Evolutionary conservation across 2,113 vertebrate species (phyloP), one percentile per base, ranked within the genome.

Genomic region (Taxidea taxus): DNA sequence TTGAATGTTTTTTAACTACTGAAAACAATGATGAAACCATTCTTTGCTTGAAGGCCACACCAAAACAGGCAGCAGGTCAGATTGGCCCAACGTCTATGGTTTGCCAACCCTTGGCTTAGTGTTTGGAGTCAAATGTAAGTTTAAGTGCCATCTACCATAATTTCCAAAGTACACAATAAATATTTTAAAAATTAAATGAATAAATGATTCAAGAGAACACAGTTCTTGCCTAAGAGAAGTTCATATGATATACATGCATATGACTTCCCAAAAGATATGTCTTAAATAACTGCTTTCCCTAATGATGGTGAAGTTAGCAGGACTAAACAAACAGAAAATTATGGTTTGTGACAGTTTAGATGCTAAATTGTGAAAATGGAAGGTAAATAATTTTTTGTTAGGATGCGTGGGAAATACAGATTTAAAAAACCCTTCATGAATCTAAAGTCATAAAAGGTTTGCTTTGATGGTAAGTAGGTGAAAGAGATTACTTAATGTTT

Each of bases 401-500:
- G 14, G n/a, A 58, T 94, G 37, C 82, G 70, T 85, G 70, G 47
- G 51, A 91, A 95, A 90, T 75, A 92, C 27, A 75, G 37, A 88
- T 87, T 82, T 86, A 9, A 56, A 94, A 87, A 97, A 34, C 12
- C 62, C 66, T 25, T 87, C 49, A 51, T 83, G 74, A 96, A 86
- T 94, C 83, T 92, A 49, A 82, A 97, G 78, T 78, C 82, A 70
- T 92, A 91, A 97, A 96, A 90, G 42, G 12, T 86, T 93, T 97
- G 77, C 80, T 96, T 96, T 83, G 80, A 86, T 58, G 89, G 78
- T 94, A 94, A 95, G 68, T 75, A 96, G 94, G 93, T 92, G 54
- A 62, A 91, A 94, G 70, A 96, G 85, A 93, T 96, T 92, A 91
- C 91, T 97, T 97, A 98, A 92, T 64, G 95, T 64, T 29, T 85